These are phyloP conservation scores for Eristalis tenax DNA, from an alignment of 2,888 invertebrate genomes.

Conservation along the genomic window DNA sequence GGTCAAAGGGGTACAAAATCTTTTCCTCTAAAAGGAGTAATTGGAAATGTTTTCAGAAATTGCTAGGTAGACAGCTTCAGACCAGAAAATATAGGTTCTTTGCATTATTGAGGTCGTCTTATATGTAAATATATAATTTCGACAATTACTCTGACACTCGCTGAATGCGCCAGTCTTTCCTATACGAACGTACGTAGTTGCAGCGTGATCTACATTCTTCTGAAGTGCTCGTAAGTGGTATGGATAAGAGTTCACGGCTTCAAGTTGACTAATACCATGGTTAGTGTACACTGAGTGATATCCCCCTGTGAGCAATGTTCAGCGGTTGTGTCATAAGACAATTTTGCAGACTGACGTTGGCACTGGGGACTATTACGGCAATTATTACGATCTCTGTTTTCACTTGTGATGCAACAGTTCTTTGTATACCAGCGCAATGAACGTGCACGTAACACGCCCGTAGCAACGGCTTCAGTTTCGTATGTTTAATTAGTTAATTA, in stretches of 20 bases:
- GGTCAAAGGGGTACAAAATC: too few species aligned
- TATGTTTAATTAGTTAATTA: constrained; percentile 9
- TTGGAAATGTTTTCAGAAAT: too few species aligned
- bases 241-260: background rate
- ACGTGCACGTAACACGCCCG: constrained; percentile 27
- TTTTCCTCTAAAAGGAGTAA: too few species aligned
- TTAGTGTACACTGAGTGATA: background rate
- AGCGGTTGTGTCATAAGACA: constrained; percentile 3
- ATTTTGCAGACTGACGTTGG: constrained; percentile 2
- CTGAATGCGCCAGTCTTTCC: background rate
- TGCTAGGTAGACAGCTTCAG: too few species aligned
- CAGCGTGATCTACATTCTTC: background rate
- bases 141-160: background rate
- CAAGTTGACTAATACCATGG: background rate
- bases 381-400: constrained; percentile 31
- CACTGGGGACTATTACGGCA: constrained; percentile 7
- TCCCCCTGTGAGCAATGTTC: background rate
- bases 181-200: background rate
- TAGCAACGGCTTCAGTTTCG: constrained; percentile 16
- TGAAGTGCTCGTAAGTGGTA: background rate
- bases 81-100: too few species aligned
- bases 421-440: constrained; percentile 10
- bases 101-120: too few species aligned
- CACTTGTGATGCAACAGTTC: constrained; percentile 38
- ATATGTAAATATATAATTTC: too few species aligned